Conservation (phyloP, 2,888 invertebrate species). For the Cyclophora punctaria region DNA sequence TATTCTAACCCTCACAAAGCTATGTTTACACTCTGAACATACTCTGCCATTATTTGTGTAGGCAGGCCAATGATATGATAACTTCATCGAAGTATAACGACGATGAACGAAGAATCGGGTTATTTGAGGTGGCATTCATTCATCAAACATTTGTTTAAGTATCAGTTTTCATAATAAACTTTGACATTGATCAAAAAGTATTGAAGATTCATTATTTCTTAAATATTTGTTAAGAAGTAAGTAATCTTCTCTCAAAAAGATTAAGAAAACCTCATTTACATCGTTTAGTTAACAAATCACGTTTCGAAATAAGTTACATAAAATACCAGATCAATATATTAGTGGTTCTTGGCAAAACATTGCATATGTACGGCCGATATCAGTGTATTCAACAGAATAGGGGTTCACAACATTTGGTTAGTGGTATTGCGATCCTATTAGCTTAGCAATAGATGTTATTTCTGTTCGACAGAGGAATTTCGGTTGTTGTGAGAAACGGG, state of each 20-base stretch:
- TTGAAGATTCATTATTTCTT: too few relatives aligned
- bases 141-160: too few relatives aligned
- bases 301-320: too few relatives aligned
- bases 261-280: too few relatives aligned
- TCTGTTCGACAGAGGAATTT: slow-evolving; percentile 9
- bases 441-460: slow-evolving; percentile 23
- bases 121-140: slow-evolving; percentile 7
- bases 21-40: slow-evolving; percentile 30
- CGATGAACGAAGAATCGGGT: slow-evolving; percentile 4
- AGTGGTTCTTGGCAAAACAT: slow-evolving; percentile 8
- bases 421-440: slow-evolving; percentile 13
- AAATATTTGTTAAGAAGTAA: too few relatives aligned
- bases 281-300: too few relatives aligned
- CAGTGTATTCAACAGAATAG: slow-evolving; percentile 42
- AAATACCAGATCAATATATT: too few relatives aligned
- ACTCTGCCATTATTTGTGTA: slow-evolving; percentile 34
- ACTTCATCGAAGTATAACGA: slow-evolving; percentile 19
- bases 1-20: slow-evolving; percentile 23
- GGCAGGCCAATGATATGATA: slow-evolving; percentile 38
- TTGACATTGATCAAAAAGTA: too few relatives aligned
- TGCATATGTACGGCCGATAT: slow-evolving; percentile 38
- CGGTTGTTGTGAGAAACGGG: slow-evolving; percentile 37
- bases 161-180: too few relatives aligned
- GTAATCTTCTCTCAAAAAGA: too few relatives aligned
- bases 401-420: slow-evolving; percentile 28